Base-by-base conservation (phyloP, 2,113 vertebrate species). In the Oncorhynchus mykiss region DNA sequence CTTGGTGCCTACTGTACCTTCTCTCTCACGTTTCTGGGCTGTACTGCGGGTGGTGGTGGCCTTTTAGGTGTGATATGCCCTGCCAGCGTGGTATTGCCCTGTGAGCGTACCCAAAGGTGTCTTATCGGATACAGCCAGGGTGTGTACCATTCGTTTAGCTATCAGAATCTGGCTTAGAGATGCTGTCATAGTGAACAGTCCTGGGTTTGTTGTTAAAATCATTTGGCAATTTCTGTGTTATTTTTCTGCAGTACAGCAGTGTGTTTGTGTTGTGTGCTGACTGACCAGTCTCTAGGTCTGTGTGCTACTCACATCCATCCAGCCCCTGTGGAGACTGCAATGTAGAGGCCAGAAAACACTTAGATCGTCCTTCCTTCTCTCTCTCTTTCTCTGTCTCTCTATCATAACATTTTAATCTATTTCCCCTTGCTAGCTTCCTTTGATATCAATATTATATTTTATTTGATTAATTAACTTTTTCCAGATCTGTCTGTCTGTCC, bases 71-170 rank as follows among this genome's bases (percentile, higher is more conserved):
- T 48, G 12, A 59, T 18, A 1, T 51, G 39, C 59, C 60, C 25
- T 79, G 25, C 5, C 59, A 62, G 59, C 68, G 27, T 78, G 76
- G 48, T 45, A 71, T 75, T 70, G 29, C 69, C 7, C 9, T 48
- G 16, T 59, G 22, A 73, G 20, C n/a, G 1, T n/a, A 22, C 59
- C 59, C 59, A 45, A 45, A 1, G 39, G 8, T 45, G 39, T 45
- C 39, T 45, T 45, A 45, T 45, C 9, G 9, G 9, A 45, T 45
- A 45, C 39, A 57, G 54, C 54, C 14, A 57, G 54, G 54, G 54
- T 18, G 54, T 18, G 13, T 20, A 24, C 62, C 57, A 18, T 70
- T 29, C 22, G 59, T 66, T 49, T 66, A 45, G 14, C 49, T 73
- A 72, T 69, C 71, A 11, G 51, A 34, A 34, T 54, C 48, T 24